These are phyloP conservation scores for Metridium senile DNA, from an alignment of 92 coral and sea anemone genomes.

Conservation along the genomic window DNA sequence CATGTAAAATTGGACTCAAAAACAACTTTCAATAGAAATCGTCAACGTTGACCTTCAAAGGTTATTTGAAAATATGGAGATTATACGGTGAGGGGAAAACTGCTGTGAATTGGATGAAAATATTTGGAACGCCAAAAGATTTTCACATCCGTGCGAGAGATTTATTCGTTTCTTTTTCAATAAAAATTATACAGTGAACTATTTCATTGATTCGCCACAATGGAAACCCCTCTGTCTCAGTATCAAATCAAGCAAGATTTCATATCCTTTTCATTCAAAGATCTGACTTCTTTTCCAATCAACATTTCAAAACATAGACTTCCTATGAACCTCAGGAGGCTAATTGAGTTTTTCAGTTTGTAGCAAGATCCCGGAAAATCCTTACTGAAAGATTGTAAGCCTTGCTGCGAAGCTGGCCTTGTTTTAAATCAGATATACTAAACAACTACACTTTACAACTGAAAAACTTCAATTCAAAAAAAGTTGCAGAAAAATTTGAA, in stretches of 20 bases:
- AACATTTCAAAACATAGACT: slow-evolving; percentile 83
- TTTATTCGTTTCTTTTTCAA: slow-evolving; percentile 23
- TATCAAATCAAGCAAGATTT: slow-evolving; percentile 61
- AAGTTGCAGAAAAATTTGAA: slow-evolving; percentile 13
- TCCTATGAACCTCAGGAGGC: slow-evolving; percentile 76
- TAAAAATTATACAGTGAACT: slow-evolving; percentile 13
- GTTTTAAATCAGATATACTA: background rate
- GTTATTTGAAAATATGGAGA: background rate
- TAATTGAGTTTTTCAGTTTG: slow-evolving; percentile 74
- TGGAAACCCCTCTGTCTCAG: slow-evolving; percentile 18
- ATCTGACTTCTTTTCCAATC: slow-evolving; percentile 75
- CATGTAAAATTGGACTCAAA: background rate
- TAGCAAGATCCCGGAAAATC: slow-evolving; percentile 63
- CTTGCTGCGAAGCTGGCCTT: slow-evolving; percentile 28
- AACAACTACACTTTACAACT: background rate
- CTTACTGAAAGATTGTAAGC: slow-evolving; percentile 1
- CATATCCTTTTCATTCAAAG: slow-evolving; percentile 80
- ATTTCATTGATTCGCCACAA: slow-evolving; percentile 30
- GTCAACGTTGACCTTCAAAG: slow-evolving; percentile 11
- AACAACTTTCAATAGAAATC: background rate
- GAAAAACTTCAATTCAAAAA: slow-evolving; percentile 7
- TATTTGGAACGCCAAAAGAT: slow-evolving; percentile 18
- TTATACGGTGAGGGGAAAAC: slow-evolving; percentile 11
- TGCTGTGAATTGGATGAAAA: slow-evolving; percentile 23
- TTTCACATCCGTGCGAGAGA: slow-evolving; percentile 25